Base-by-base conservation (phyloP, 2,113 vertebrate species). In the Petrocephalus microphthalmus region DNA sequence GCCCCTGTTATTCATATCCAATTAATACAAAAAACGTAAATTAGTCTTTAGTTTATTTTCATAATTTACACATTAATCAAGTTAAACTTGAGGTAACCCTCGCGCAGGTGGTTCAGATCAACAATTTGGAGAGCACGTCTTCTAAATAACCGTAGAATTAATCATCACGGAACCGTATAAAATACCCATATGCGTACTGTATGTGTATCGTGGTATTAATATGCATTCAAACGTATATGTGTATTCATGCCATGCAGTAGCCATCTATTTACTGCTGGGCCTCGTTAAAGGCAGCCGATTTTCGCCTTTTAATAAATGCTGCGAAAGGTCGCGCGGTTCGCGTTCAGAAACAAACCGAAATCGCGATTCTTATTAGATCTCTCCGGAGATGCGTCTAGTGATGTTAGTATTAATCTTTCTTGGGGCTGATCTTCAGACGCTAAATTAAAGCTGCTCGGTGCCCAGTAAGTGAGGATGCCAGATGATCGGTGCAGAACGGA, bases 401-500 rank as follows among this genome's bases (percentile, higher is more conserved):
- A 92, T 94, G 95, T 96, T 96, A 94, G 96, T 96, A 94, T 92
- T 94, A 94, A 94, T 94, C 94, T 94, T 94, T 95, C 93, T 95
- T 96, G 93, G 93, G 93, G 95, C 95, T 95, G 97, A 96, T 97
- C 97, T 97, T 97, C 94, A 98, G 97, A 97, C 96, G 96, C 96
- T 98, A 97, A 97, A 97, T 97, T 97, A 95, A 97, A 96, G 96
- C 97, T 97, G 97, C 97, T 96, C 96, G 96, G 97, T 98, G 97
- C 97, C 97, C 97, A 98, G 95, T 99, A 97, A 98, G 96, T 95
- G 97, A 95, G 95, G 96, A 96, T 97, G 97, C 97, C 98, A 99
- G 98, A 99, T 98, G 98, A 99, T 97, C 96, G 96, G 96, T 97
- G 94, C 95, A 96, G 97, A 96, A 97, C 95, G 96, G 96, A 97